Base-by-base conservation (phyloP, 1,140 invertebrate species). In the Planococcus citri region DNA sequence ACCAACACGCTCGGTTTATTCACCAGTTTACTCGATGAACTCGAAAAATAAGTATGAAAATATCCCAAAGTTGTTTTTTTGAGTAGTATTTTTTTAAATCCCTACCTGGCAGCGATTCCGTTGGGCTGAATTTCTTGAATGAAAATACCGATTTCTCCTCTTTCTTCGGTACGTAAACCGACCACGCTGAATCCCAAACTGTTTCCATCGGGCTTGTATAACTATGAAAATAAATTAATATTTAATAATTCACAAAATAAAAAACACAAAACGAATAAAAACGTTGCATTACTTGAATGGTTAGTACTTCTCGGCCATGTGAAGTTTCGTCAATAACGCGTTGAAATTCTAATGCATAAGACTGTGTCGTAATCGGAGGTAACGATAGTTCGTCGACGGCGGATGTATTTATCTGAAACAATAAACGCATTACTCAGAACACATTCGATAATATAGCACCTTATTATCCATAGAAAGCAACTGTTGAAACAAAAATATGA, bases 141-240 rank as follows among this genome's bases (percentile, higher is more conserved):
- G 78, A 87, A 90, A 74, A 91, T 90, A 27, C 88, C 88, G 24
- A 88, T 78, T 75, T 89, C 86, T n/a, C 85, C 86, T 74, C 84
- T 81, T 72, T 85, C 82, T 75, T 88, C 86, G 72, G 81, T 85
- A 71, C 84, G 82, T 61, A 89, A 77, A 12, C 88, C 87, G 70
- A 90, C 87, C 4, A 90, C 88, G 76, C 87, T 88, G 76, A 91
- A 89, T 33, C 88, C 88, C n/a, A 90, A 78, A 72, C 86, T 88
- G 57, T 79, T 82, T 20, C 87, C 87, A 75, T 89, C 88, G 1
- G 86, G 84, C 76, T 90, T 89, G 74, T 82, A 85, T 21, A 90
- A 76, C 82, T 88, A 76, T 79, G 78, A 41, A 70, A 72, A 71
- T 70, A 20, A 58, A 69, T 57, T 68, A 29, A n/a, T 20, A 21